Conservation (phyloP, 2,888 invertebrate genomes). For the Epistrophe grossulariae region DNA sequence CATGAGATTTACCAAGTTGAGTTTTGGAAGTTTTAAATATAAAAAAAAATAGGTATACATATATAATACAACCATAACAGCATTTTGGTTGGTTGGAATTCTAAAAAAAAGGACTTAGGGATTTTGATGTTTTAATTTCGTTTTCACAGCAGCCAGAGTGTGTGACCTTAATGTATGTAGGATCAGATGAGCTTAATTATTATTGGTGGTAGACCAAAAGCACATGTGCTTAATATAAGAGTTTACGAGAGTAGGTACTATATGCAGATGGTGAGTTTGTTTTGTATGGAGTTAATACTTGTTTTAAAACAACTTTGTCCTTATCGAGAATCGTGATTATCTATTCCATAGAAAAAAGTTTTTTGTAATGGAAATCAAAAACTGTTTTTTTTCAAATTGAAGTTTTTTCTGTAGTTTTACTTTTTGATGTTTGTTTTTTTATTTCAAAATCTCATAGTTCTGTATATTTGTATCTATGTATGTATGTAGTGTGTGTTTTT, state of each 20-base stretch:
- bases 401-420: neutral
- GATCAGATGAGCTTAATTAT: neutral
- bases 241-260: no score
- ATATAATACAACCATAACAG: neutral
- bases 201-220: constrained; percentile 4
- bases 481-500: no score
- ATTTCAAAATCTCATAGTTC: no score
- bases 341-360: neutral
- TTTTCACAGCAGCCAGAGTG: neutral
- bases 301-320: neutral
- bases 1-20: neutral
- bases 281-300: neutral
- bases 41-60: neutral
- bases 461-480: no score
- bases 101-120: neutral
- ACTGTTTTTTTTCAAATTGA: neutral
- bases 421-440: neutral
- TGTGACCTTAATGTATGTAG: neutral
- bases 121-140: constrained; percentile 11
- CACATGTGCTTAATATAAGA: neutral
- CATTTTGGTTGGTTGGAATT: neutral
- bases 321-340: neutral
- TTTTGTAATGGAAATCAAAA: neutral
- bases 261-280: neutral
- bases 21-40: neutral